Percentiles rank a stretch among this genome's conserved stretches.
Conservation (phyloP, 2,113 vertebrate genomes). For the Lagopus leucura region DNA sequence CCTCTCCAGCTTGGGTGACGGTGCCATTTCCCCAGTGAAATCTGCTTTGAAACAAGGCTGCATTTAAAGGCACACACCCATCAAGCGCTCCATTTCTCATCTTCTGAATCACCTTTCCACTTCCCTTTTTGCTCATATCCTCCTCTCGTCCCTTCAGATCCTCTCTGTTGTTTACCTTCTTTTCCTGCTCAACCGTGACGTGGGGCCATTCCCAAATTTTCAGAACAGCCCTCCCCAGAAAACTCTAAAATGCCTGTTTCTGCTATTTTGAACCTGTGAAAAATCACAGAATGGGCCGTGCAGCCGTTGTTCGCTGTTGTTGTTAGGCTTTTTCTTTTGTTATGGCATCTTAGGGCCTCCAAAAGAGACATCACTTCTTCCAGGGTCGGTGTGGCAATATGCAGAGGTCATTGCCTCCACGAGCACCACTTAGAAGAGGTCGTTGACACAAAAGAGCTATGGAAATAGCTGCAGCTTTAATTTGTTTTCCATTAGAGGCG, state of each 20-base stretch:
- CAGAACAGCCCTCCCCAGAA: neutral
- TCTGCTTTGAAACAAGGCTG: neutral
- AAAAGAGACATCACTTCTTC: neutral
- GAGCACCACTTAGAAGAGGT: slow-evolving; percentile 1
- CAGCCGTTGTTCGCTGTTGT: neutral
- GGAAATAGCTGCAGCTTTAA: slow-evolving; percentile 26
- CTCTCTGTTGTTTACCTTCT: neutral
- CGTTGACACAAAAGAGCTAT: neutral
- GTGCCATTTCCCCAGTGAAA: neutral
- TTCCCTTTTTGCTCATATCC: neutral
- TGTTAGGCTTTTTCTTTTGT: neutral
- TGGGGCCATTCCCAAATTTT: neutral
- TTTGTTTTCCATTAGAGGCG: slow-evolving; percentile 31
- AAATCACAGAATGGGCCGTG: neutral
- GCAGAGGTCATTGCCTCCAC: neutral
- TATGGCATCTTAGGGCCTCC: neutral
- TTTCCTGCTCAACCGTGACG: neutral
- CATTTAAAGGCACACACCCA: rapidly evolving
- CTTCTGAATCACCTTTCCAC: neutral
- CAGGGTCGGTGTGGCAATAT: neutral
- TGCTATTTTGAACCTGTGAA: neutral
- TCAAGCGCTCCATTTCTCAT: neutral
- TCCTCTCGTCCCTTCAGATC: neutral
- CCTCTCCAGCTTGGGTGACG: neutral
- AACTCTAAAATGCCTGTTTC: neutral